Evolutionary conservation across 1,140 invertebrate genomes (phyloP), one percentile per base, ranked within the genome.

Genomic region (Meloidogyne hapla): DNA sequence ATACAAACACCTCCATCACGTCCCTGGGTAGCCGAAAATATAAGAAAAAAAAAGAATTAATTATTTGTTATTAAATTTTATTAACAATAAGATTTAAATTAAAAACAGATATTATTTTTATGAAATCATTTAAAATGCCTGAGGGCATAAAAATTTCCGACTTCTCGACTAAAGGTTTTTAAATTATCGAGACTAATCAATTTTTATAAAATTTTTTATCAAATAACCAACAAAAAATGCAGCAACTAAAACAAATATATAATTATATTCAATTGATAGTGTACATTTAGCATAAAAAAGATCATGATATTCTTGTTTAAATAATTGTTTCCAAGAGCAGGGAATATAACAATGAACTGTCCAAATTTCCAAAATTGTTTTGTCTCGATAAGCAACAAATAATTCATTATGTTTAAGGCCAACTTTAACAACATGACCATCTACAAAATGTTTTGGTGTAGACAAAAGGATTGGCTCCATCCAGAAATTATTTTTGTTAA

Each of bases 281-380:
- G 76, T 75, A n/a, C 56, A 77, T 61, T 78, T 64, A 23, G 48
- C 28, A 38, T 77, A 77, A 67, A 77, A 77, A 15, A 77, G 66
- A 38, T 77, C 73, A 48, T 77, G 48, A 26, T 48, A 75, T 38
- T 74, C 26, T 48, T 56, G 26, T 25, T 28, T 48, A 40, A 68
- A 77, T 33, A 77, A 61, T 63, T 75, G 42, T 6, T 13, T 25
- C 76, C 76, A 77, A 8, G 76, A 77, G 21, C 26, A n/a, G 8
- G 76, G 76, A 8, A 63, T 69, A 23, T 64, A 48, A 56, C 69
- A 77, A 75, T 77, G 48, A n/a, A 77, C 56, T 12, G 63, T 33
- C 76, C 76, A 77, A 40, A 77, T 40, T 23, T 77, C 76, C 15
- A 77, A 67, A 12, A 62, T 21, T 28, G 48, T 63, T 33, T 48